Conservation (phyloP, 1,140 invertebrate genomes). For the Amyelois transitella region DNA sequence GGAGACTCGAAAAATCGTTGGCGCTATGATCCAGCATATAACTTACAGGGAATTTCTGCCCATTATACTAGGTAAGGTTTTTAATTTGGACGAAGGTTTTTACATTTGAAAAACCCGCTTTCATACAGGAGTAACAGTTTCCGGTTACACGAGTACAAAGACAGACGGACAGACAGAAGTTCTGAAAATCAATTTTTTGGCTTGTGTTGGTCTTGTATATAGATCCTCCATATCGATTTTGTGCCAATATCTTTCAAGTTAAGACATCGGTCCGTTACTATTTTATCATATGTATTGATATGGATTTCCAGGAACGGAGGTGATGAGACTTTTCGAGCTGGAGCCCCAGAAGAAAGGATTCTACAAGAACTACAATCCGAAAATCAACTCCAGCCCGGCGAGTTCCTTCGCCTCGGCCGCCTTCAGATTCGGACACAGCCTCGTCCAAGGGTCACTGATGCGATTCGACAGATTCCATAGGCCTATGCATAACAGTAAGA, state of each 20-base stretch:
- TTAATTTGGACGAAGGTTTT: no score
- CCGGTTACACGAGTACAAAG: no score
- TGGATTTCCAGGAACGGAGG: slow-evolving; percentile 74
- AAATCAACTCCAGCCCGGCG: slow-evolving; percentile 88
- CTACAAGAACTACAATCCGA: slow-evolving; percentile 84
- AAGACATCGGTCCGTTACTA: no score
- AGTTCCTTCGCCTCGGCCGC: slow-evolving; percentile 96
- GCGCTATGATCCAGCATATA: slow-evolving; percentile 89
- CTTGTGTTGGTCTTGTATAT: no score
- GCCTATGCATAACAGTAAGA: slow-evolving; percentile 80
- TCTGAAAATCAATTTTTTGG: no score
- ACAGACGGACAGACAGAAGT: no score
- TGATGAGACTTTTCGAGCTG: slow-evolving; percentile 82
- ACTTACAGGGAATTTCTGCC: slow-evolving; percentile 93
- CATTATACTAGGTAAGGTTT: slow-evolving; percentile 81
- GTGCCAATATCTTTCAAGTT: no score
- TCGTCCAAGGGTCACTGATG: slow-evolving; percentile 87
- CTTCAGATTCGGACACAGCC: slow-evolving; percentile 95
- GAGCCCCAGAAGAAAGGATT: slow-evolving; percentile 78
- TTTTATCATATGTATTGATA: neutral
- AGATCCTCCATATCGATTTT: no score
- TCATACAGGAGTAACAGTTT: no score
- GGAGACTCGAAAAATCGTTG: slow-evolving; percentile 88
- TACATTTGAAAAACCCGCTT: no score
- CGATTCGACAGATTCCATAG: slow-evolving; percentile 79